These are phyloP conservation scores for Vipera latastei DNA, from an alignment of 2,797 vertebrate species.

Conservation along the genomic window DNA sequence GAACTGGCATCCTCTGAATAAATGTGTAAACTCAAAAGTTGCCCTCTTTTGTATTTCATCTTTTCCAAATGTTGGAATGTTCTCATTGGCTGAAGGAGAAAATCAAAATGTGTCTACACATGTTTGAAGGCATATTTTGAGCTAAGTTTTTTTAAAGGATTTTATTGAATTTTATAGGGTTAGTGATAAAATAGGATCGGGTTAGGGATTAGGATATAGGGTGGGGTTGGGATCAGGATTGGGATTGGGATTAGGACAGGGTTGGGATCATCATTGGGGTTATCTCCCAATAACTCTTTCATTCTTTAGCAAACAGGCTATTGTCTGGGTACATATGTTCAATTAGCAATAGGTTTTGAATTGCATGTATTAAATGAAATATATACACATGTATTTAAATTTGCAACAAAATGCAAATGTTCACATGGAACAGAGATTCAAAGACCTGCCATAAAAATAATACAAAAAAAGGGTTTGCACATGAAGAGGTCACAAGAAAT, in stretches of 20 bases:
- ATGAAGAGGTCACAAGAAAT: not conserved
- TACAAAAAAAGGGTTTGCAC: not conserved
- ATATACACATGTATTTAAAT: not conserved
- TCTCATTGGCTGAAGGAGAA: not conserved
- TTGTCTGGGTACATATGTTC: too few relatives aligned
- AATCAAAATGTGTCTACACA: not conserved
- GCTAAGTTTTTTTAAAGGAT: too few relatives aligned
- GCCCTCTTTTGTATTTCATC: not conserved
- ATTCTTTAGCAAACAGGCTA: too few relatives aligned
- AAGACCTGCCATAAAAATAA: not conserved
- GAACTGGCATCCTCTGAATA: not conserved
- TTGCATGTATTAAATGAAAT: not conserved
- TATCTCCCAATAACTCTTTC: too few relatives aligned
- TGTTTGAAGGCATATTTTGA: not conserved
- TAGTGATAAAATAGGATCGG: too few relatives aligned
- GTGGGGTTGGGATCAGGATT: too few relatives aligned
- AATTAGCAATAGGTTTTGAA: not conserved
- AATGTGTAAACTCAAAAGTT: not conserved
- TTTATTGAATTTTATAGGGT: too few relatives aligned
- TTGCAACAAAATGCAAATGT: not conserved
- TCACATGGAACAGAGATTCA: not conserved
- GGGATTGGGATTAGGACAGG: too few relatives aligned
- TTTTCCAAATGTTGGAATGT: not conserved
- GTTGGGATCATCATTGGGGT: too few relatives aligned
- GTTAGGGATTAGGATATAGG: too few relatives aligned